Evolutionary conservation across 2,113 vertebrate genomes (phyloP).

Genomic region (Maccullochella peelii): DNA sequence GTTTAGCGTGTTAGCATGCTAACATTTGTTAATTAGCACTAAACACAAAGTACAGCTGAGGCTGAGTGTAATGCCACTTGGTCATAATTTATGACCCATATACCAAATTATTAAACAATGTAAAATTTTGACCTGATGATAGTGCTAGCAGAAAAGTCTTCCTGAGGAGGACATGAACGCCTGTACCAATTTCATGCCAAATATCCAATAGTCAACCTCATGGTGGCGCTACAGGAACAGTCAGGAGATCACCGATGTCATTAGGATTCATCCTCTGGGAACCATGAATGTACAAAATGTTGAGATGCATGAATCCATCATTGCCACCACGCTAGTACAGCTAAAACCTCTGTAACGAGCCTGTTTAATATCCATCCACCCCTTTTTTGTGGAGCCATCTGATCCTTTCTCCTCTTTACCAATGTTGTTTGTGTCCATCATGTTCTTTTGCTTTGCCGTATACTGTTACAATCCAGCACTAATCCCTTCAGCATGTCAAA

Average conservation of each 20-base stretch:
- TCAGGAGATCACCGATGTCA: not conserved
- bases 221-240: not conserved
- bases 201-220: too few relatives aligned
- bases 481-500: conserved; percentile 37
- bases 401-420: not conserved
- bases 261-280: not conserved
- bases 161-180: too few relatives aligned
- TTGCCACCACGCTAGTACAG: not conserved
- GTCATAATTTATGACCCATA: too few relatives aligned
- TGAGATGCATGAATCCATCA: not conserved
- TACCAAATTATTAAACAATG: too few relatives aligned
- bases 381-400: not conserved
- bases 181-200: too few relatives aligned
- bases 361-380: not conserved
- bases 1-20: too few relatives aligned
- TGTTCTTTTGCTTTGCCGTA: not conserved
- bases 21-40: too few relatives aligned
- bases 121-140: too few relatives aligned
- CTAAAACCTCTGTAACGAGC: not conserved
- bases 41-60: too few relatives aligned
- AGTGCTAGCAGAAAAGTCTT: too few relatives aligned
- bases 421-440: not conserved
- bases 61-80: too few relatives aligned
- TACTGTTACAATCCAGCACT: not conserved
- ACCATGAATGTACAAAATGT: not conserved